Percentiles rank a stretch among this genome's conserved stretches.
phyloP scores from a whole-genome alignment of 2,113 vertebrate genomes.

The Pipra filicauda region DNA sequence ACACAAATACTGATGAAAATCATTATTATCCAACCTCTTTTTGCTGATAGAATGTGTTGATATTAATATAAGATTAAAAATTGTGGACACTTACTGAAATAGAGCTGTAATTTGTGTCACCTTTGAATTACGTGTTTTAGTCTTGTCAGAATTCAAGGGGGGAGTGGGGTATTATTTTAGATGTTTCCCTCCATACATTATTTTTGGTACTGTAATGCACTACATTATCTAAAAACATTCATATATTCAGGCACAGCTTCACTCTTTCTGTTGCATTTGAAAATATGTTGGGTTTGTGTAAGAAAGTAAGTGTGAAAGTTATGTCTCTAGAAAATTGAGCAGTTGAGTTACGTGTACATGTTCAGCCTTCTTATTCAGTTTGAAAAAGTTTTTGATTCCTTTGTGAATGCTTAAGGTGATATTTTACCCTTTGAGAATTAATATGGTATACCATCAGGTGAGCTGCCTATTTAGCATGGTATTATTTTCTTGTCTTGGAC shows the following conservation, averaged over 20 bases:
- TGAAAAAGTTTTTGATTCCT: background rate
- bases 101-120: background rate
- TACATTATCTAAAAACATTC: background rate
- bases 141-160: background rate
- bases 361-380: background rate
- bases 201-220: background rate
- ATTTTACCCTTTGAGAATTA: background rate
- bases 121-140: background rate
- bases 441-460: background rate
- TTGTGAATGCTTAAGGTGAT: background rate
- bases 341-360: background rate
- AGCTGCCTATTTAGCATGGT: background rate
- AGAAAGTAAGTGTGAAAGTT: background rate
- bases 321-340: background rate
- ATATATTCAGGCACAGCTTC: background rate
- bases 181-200: background rate
- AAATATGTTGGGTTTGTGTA: background rate
- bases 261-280: background rate
- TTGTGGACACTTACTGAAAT: background rate
- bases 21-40: background rate
- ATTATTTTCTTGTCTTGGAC: background rate
- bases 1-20: background rate
- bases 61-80: background rate
- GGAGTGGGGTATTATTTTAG: background rate
- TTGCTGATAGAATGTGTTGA: background rate